Evolutionary conservation across 92 coral and sea anemone genomes (phyloP).

Genomic region (Porites divaricata): DNA sequence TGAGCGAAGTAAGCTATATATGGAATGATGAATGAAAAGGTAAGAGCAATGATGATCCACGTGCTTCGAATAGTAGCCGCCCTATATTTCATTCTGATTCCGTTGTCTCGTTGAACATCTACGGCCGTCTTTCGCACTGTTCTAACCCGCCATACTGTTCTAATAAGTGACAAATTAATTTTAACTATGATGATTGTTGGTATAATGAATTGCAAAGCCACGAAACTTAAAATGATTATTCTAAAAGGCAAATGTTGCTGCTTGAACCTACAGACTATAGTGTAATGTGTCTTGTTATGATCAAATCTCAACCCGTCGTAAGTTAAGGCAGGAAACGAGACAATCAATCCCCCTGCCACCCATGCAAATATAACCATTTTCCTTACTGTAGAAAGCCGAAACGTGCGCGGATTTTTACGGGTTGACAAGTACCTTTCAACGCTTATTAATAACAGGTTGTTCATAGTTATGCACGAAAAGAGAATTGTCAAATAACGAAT

Average conservation of each 20-base stretch:
- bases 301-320: neutral
- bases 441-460: neutral
- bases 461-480: neutral
- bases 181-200: neutral
- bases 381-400: neutral
- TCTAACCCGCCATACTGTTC: conserved; percentile 6
- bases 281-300: neutral
- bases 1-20: neutral
- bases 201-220: neutral
- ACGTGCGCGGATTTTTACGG: neutral
- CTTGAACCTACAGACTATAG: neutral
- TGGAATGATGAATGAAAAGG: conserved; percentile 8
- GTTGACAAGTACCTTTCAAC: neutral
- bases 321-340: neutral
- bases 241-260: neutral
- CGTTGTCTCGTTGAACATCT: neutral
- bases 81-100: neutral
- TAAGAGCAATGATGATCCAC: neutral
- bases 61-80: neutral
- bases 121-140: neutral
- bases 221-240: neutral
- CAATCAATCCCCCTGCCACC: neutral
- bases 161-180: neutral
- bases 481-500: neutral
- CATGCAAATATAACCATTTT: neutral